Base-by-base conservation (phyloP, 2,113 vertebrate genomes). In the Scomber scombrus region DNA sequence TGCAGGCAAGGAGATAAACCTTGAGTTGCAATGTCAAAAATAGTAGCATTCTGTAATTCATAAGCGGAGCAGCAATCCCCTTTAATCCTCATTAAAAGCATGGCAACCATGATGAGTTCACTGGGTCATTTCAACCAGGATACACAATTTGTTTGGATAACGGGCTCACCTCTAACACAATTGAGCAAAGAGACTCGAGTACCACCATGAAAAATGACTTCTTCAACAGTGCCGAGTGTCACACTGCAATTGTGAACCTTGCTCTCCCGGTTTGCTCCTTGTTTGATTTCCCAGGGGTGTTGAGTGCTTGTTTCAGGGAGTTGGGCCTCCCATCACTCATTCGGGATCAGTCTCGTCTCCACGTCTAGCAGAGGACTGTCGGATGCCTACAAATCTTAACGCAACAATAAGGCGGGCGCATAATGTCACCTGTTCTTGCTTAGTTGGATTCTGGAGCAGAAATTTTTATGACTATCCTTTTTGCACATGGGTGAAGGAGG, bases 251-350 rank as follows among this genome's bases (percentile, higher is more conserved):
- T 60, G 82, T 50, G 61, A 78, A 89, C 85, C 67, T 84, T 73
- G 54, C 69, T 78, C 74, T 81, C 61, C 73, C 71, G 57, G 85
- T 87, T 78, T 72, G 77, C 85, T 78, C 66, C 81, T 84, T 15
- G 65, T 89, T 91, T 93, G 93, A 95, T 95, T 95, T 95, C 95
- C 95, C 95, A 73, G 15, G 19, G 70, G 84, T 84, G 13, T 23
- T 5, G 9, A 50, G 72, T 21, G 68, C 82, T 91, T 61, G 82
- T 88, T 90, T 82, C 71, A 23, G 75, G 66, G 67, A 79, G 87
- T 63, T 58, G 61, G 62, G 80, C 56, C 66, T 71, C 79, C 72
- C 80, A 89, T 92, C 85, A 66, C 52, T 90, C 88, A 89, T 82
- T 63, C 46, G 9, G 66, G 66, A 80, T 87, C 69, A 63, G 3